Evolutionary conservation across 2,888 invertebrate species (phyloP).

Genomic region (Cactoblastis cactorum): DNA sequence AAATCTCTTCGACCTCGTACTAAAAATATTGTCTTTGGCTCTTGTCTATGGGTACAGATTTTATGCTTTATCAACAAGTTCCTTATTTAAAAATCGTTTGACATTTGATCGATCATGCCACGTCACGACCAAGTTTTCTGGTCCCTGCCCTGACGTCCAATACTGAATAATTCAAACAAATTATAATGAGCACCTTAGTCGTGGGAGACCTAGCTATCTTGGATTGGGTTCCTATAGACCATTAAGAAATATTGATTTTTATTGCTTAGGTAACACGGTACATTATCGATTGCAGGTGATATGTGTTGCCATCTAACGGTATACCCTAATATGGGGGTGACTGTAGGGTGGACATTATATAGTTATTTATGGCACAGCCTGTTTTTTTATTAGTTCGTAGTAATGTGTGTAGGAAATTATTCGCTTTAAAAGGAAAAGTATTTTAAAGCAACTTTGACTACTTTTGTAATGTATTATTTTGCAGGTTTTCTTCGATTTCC

Average conservation of each 20-base stretch:
- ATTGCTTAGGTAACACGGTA: neutral
- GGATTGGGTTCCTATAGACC: slow-evolving; percentile 10
- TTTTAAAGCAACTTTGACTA: too few species aligned
- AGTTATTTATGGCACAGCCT: slow-evolving; percentile 18
- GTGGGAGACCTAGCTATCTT: slow-evolving; percentile 10
- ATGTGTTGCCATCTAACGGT: slow-evolving; percentile 39
- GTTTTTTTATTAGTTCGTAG: slow-evolving; percentile 6
- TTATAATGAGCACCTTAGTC: neutral
- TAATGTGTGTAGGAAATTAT: neutral
- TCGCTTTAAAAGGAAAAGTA: slow-evolving; percentile 2
- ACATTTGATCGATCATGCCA: slow-evolving; percentile 18
- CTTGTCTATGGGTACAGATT: too few species aligned
- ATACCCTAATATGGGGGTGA: slow-evolving; percentile 48
- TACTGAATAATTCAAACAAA: neutral
- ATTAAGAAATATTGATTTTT: slow-evolving; percentile 11
- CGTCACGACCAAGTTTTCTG: slow-evolving; percentile 2
- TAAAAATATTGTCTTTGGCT: too few species aligned
- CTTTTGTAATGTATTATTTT: too few species aligned
- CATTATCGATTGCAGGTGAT: neutral
- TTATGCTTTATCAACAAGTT: neutral
- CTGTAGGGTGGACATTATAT: slow-evolving; percentile 33
- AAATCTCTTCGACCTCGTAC: too few species aligned
- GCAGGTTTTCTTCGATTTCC: too few species aligned
- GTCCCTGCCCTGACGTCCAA: neutral
- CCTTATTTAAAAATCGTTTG: slow-evolving; percentile 20